These are phyloP conservation scores for Lucinisca nassula DNA, from an alignment of 2,888 invertebrate species.

Conservation along the genomic window DNA sequence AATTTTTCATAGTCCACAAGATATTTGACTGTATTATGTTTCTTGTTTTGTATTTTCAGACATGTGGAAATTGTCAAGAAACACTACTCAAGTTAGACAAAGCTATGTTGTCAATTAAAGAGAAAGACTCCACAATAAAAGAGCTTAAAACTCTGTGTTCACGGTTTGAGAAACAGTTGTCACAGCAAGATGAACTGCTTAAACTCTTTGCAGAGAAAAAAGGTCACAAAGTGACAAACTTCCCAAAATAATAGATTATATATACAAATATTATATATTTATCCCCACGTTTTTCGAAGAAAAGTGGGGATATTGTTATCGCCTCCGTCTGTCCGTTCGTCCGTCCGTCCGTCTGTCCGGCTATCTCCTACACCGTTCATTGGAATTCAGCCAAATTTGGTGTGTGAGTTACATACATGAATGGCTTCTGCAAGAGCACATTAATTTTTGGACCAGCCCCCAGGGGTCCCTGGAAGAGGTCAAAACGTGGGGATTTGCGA, in stretches of 20 bases:
- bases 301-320: no score
- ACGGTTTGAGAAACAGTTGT: conserved; percentile 81
- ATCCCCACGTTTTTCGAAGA: no score
- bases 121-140: conserved; percentile 79
- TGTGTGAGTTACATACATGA: no score
- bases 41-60: conserved; percentile 68
- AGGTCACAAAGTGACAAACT: conserved; percentile 76
- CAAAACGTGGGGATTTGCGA: no score
- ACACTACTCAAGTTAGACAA: conserved; percentile 74
- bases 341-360: no score
- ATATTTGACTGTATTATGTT: neutral
- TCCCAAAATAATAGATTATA: conserved; percentile 61
- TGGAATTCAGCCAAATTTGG: no score
- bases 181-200: conserved; percentile 81
- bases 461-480: no score
- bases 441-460: no score
- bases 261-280: no score
- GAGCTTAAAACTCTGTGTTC: conserved; percentile 78
- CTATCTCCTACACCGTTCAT: no score
- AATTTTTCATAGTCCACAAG: neutral
- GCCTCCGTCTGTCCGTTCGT: no score
- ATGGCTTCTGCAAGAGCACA: no score
- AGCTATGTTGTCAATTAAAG: conserved; percentile 74
- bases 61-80: conserved; percentile 81
- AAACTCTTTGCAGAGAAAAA: conserved; percentile 79